Conservation (phyloP, 2,797 vertebrate genomes). For the Enteromius trimaculatus region DNA sequence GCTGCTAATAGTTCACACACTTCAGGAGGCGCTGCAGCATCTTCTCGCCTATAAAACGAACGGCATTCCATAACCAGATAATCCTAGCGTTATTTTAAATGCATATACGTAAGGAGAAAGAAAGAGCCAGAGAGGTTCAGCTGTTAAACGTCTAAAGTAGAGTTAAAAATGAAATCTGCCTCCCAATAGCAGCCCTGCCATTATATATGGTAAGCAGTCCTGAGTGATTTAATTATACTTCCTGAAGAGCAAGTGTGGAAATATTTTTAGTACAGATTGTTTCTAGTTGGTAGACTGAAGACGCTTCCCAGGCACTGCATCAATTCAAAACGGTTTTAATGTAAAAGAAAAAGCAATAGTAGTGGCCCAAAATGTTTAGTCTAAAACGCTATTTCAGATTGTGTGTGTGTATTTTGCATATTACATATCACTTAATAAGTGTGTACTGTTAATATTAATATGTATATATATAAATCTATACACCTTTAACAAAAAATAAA, state of each 20-base stretch:
- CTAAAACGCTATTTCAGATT: neutral
- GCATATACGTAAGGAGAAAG: constrained; percentile 58
- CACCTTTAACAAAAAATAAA: no score
- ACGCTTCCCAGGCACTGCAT: neutral
- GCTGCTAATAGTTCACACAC: constrained; percentile 70
- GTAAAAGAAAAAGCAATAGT: neutral
- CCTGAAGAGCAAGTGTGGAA: constrained; percentile 65
- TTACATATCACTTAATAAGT: neutral
- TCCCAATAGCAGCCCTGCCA: constrained; percentile 66
- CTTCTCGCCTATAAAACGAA: constrained; percentile 72
- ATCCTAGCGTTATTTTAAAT: constrained; percentile 67
- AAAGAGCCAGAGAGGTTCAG: constrained; percentile 70
- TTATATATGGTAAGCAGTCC: constrained; percentile 69
- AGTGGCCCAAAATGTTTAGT: neutral
- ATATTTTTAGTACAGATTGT: constrained; percentile 59
- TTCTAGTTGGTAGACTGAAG: constrained; percentile 5
- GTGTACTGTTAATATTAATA: neutral
- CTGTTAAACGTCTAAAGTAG: constrained; percentile 72
- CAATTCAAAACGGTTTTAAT: neutral
- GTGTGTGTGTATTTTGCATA: neutral
- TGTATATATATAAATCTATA: no score
- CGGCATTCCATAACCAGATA: constrained; percentile 70
- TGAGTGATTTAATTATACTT: constrained; percentile 61
- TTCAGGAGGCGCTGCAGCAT: constrained; percentile 66
- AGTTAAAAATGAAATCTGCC: constrained; percentile 76